Evolutionary conservation across 2,113 vertebrate species (phyloP).

Genomic region (human): GRCh38 chr11:121434501-121435000

Average conservation of each 20-base stretch:
- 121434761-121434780: not conserved
- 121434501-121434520: too few relatives aligned
- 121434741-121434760: not conserved
- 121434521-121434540: not conserved
- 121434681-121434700: not conserved
- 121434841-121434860: rapidly evolving
- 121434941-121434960: not conserved
- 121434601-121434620: not conserved
- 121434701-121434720: not conserved
- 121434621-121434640: not conserved
- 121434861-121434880: too few relatives aligned
- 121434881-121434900: not conserved
- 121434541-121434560: not conserved
- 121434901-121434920: not conserved
- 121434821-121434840: not conserved
- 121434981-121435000: not conserved
- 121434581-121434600: conserved; percentile 6
- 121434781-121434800: not conserved
- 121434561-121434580: not conserved
- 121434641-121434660: not conserved
- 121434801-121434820: not conserved
- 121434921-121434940: not conserved
- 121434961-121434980: not conserved
- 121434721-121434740: not conserved
- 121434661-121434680: not conserved